phyloP scores from a whole-genome alignment of 2,888 invertebrate genomes.

The Lithodes maja region DNA sequence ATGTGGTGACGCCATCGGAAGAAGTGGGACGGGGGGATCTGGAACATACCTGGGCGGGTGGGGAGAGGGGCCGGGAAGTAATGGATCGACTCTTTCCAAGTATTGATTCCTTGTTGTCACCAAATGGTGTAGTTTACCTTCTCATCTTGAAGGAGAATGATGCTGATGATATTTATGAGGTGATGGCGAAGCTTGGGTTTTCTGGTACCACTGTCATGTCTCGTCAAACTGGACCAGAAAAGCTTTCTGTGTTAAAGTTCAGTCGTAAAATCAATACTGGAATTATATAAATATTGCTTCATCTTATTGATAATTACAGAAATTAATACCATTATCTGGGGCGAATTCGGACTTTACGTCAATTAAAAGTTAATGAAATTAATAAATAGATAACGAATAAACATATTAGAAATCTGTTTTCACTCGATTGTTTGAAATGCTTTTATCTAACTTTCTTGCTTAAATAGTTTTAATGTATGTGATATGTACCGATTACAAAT shows the following conservation, averaged over 20 bases:
- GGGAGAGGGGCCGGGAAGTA: slow-evolving; percentile 79
- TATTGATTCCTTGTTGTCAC: slow-evolving; percentile 83
- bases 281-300: too few relatives aligned
- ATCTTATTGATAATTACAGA: too few relatives aligned
- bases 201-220: slow-evolving; percentile 80
- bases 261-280: neutral
- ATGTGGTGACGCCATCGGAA: slow-evolving; percentile 89
- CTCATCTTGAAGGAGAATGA: slow-evolving; percentile 92
- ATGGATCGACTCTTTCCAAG: slow-evolving; percentile 81
- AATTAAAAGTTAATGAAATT: too few relatives aligned
- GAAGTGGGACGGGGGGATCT: slow-evolving; percentile 80
- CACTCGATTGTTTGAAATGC: too few relatives aligned
- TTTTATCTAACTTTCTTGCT: too few relatives aligned
- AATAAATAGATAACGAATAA: too few relatives aligned
- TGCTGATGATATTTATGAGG: slow-evolving; percentile 81
- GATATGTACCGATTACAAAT: too few relatives aligned
- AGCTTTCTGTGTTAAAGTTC: slow-evolving; percentile 87
- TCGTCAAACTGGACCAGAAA: slow-evolving; percentile 89
- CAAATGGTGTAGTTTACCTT: slow-evolving; percentile 88
- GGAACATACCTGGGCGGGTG: slow-evolving; percentile 77
- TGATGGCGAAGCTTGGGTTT: slow-evolving; percentile 80
- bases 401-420: too few relatives aligned
- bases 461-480: too few relatives aligned
- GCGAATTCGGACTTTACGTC: too few relatives aligned
- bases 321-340: too few relatives aligned